These are phyloP conservation scores for Antennarius striatus DNA, from an alignment of 2,113 vertebrate genomes.

Conservation along the genomic window DNA sequence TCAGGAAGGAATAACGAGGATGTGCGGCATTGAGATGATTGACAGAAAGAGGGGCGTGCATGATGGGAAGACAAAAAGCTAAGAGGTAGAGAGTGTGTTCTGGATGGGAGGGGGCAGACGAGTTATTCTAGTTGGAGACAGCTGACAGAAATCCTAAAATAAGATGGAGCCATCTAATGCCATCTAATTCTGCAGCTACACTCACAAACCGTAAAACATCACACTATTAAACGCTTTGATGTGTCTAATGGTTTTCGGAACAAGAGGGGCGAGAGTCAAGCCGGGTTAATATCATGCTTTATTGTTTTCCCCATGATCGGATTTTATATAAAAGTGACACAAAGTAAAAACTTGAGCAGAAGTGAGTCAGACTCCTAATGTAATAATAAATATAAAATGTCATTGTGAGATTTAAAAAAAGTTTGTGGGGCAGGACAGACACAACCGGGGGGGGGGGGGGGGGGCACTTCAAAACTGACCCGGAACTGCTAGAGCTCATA, in stretches of 20 bases:
- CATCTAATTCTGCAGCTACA: conserved; percentile 55
- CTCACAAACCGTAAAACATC: conserved; percentile 66
- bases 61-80: conserved; percentile 39
- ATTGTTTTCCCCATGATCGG: conserved; percentile 68
- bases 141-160: conserved; percentile 76
- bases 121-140: conserved; percentile 80
- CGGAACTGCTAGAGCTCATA: conserved; percentile 56
- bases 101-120: conserved; percentile 47
- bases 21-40: conserved; percentile 41
- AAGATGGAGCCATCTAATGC: conserved; percentile 62
- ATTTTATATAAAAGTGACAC: conserved; percentile 76
- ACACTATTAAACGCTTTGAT: conserved; percentile 22
- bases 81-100: conserved; percentile 28
- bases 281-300: conserved; percentile 63
- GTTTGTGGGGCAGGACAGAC: conserved; percentile 7
- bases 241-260: conserved; percentile 26
- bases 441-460: conserved; percentile 20
- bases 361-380: conserved; percentile 45
- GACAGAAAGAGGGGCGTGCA: conserved; percentile 30
- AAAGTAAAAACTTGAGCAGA: conserved; percentile 63
- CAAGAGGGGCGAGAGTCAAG: conserved; percentile 19
- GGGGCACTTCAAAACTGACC: conserved; percentile 58
- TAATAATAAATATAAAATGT: conserved; percentile 79
- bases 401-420: conserved; percentile 51
- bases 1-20: conserved; percentile 17